Evolutionary conservation across 2,888 invertebrate species (phyloP), one percentile per base, ranked within the genome.

Genomic region (Eristalinus sepulchralis): DNA sequence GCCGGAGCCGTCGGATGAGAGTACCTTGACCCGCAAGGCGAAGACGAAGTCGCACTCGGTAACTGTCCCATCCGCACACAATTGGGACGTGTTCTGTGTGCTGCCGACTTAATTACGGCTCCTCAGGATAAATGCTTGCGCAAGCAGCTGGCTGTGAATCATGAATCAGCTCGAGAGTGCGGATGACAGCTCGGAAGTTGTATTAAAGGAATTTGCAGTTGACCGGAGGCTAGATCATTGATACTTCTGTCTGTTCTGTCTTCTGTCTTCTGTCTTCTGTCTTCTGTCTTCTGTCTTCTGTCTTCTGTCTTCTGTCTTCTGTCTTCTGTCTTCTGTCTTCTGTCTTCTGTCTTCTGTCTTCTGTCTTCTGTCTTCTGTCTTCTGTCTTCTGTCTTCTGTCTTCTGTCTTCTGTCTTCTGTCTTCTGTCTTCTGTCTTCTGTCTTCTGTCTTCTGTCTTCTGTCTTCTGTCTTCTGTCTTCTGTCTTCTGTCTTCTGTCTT

Each of bases 61-160:
- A 57, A 10, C 39, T 27, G 17, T 11, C n/a, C 47, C 39, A 64
- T 71, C 63, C 60, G 59, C 24, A 53, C 47, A 59, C 47, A 57
- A 33, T 59, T 53, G 71, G 47, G 27, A 79, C 79, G 79, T 79
- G 79, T 57, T 66, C 64, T 22, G 71, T 20, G 70, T 79, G 47
- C 17, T 33, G 66, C 57, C 34, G 8, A 24, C 24, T 31, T 79
- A 66, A 72, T 79, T 66, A 79, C 71, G 71, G 60, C 59, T 72
- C 59, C 79, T 47, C 59, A 20, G 59, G 64, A 72, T 11, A 17
- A 47, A 47, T 22, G 79, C 60, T 72, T 66, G 24, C 24, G 64
- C 20, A 34, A 66, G 57, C 71, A 47, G 57, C 20, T 71, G 71
- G 34, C 47, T 64, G 64, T 47, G 47, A 59, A 79, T 64, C 47